Evolutionary conservation across 2,888 invertebrate genomes (phyloP).

Genomic region (Noctua janthina): DNA sequence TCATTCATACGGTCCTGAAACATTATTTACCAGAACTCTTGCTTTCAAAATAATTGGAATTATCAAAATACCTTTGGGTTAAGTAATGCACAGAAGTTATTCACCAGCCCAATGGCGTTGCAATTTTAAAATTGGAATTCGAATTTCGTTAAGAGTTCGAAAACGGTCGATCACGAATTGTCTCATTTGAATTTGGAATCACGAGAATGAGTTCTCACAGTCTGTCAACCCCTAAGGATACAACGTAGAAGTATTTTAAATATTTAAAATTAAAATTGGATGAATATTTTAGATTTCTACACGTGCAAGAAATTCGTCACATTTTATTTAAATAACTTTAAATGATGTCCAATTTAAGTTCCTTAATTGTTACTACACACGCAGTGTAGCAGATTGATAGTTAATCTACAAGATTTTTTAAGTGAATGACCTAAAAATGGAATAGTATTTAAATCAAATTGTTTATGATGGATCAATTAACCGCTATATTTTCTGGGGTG

Average conservation of each 20-base stretch:
- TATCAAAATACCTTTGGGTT: slow-evolving; percentile 35
- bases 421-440: background rate
- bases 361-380: background rate
- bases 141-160: slow-evolving; percentile 43
- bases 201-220: slow-evolving; percentile 81
- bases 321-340: slow-evolving; percentile 41
- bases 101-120: slow-evolving; percentile 22
- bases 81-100: slow-evolving; percentile 46
- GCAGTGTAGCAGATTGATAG: background rate
- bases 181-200: slow-evolving; percentile 77
- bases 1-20: background rate
- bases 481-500: background rate
- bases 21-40: background rate
- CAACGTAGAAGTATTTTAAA: slow-evolving; percentile 62
- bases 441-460: background rate
- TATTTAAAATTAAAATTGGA: slow-evolving; percentile 63
- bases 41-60: slow-evolving; percentile 32
- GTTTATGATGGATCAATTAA: background rate
- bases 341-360: background rate
- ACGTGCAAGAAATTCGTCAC: slow-evolving; percentile 51
- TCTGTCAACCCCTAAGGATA: slow-evolving; percentile 73
- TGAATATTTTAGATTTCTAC: slow-evolving; percentile 55
- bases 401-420: background rate
- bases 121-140: slow-evolving; percentile 57
- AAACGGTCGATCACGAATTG: slow-evolving; percentile 68